Evolutionary conservation across 92 coral and sea anemone genomes (phyloP).

Genomic region (Desmophyllum pertusum): DNA sequence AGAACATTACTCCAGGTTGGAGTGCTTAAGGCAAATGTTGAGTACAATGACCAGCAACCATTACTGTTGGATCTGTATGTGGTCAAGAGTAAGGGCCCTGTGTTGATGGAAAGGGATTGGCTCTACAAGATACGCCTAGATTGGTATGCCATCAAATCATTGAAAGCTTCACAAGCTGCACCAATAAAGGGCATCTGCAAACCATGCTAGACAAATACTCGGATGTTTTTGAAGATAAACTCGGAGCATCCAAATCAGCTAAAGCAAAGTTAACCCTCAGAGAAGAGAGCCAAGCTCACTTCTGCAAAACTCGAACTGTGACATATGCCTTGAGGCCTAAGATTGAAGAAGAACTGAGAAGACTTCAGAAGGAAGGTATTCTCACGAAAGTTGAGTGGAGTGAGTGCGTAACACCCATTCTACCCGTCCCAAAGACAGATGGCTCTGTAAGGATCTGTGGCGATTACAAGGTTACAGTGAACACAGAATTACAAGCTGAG

Average conservation of each 20-base stretch:
- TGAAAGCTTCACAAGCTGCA: not conserved
- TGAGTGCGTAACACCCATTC: too few relatives aligned
- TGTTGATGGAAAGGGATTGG: too few relatives aligned
- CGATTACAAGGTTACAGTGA: conserved; percentile 30
- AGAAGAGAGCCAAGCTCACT: too few relatives aligned
- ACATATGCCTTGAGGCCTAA: too few relatives aligned
- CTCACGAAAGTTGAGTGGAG: too few relatives aligned
- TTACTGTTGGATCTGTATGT: not conserved
- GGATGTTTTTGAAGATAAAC: not conserved
- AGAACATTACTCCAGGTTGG: conserved; percentile 28
- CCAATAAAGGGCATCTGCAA: too few relatives aligned
- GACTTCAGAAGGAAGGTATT: too few relatives aligned
- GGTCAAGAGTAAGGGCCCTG: too few relatives aligned
- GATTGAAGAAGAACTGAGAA: too few relatives aligned
- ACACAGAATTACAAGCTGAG: conserved; percentile 25
- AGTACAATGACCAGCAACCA: conserved; percentile 5
- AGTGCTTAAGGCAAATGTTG: conserved; percentile 41
- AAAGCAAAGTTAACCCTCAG: not conserved
- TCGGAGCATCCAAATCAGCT: not conserved
- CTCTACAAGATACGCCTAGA: too few relatives aligned
- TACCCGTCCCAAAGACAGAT: conserved; percentile 30
- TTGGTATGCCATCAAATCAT: conserved; percentile 19
- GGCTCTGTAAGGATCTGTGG: conserved; percentile 43
- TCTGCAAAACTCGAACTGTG: too few relatives aligned
- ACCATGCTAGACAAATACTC: conserved; percentile 2